Conservation (phyloP, 2,888 invertebrate genomes). For the Meteorus colon region DNA sequence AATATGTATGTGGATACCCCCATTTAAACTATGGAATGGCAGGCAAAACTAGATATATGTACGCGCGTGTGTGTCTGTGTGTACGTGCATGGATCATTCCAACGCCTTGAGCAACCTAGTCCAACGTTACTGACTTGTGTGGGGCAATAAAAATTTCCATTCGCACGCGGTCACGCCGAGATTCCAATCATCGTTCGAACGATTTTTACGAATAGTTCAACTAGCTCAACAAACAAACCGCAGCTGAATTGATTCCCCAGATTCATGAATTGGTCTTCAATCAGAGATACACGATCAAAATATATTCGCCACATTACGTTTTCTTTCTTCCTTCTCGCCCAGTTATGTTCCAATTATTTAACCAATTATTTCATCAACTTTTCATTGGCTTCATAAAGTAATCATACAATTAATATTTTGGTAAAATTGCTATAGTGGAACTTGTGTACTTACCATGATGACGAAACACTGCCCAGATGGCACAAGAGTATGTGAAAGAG, state of each 20-base stretch:
- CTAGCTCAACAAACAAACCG: not conserved
- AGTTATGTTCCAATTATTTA: not conserved
- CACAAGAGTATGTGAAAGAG: slow-evolving; percentile 51
- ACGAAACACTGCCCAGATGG: slow-evolving; percentile 62
- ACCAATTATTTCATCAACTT: not conserved
- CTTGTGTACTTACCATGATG: slow-evolving; percentile 63
- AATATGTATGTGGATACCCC: not conserved
- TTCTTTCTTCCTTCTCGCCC: not conserved
- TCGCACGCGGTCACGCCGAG: slow-evolving; percentile 49
- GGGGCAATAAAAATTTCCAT: slow-evolving; percentile 59
- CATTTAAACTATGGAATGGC: not conserved
- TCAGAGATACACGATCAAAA: not conserved
- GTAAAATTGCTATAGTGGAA: slow-evolving; percentile 2
- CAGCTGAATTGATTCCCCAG: not conserved
- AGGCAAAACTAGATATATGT: not conserved
- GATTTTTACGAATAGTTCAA: not conserved
- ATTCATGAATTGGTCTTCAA: not conserved
- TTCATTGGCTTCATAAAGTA: not conserved
- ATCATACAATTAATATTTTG: not conserved
- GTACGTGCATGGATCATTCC: slow-evolving; percentile 12
- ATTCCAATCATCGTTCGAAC: slow-evolving; percentile 37
- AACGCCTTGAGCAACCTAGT: slow-evolving; percentile 1
- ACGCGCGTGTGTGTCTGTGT: slow-evolving; percentile 13
- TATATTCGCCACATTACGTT: not conserved
- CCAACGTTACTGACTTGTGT: slow-evolving; percentile 37